Evolutionary conservation across 1,140 invertebrate species (phyloP).

Genomic region (Chymomyza costata): DNA sequence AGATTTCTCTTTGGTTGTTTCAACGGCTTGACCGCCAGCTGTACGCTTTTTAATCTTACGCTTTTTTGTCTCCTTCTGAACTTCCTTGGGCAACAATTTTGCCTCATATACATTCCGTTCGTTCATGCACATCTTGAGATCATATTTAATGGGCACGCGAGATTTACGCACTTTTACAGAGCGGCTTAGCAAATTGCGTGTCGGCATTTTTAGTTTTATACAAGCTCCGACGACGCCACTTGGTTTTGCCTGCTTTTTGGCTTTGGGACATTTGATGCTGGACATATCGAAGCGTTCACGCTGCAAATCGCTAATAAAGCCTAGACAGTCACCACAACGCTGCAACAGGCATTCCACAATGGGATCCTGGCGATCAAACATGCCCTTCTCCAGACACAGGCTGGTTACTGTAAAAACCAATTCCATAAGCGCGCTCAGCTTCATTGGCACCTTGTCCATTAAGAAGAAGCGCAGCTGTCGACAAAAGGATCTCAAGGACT

Average conservation of each 20-base stretch:
- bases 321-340: conserved; percentile 50
- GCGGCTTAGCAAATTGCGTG: neutral
- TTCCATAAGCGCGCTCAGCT: conserved; percentile 58
- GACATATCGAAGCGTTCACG: conserved; percentile 51
- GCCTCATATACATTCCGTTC: conserved; percentile 62
- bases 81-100: conserved; percentile 52
- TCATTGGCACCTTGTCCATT: conserved; percentile 63
- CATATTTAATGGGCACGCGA: conserved; percentile 48
- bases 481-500: conserved; percentile 44
- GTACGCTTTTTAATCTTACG: neutral
- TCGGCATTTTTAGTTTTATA: neutral
- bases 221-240: conserved; percentile 1
- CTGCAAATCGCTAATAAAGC: conserved; percentile 62
- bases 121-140: conserved; percentile 67
- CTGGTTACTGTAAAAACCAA: conserved; percentile 61
- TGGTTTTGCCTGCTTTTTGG: neutral
- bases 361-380: conserved; percentile 53
- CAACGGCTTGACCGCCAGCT: neutral
- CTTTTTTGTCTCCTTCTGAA: conserved; percentile 6
- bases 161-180: neutral
- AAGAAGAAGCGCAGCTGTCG: conserved; percentile 60
- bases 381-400: conserved; percentile 55
- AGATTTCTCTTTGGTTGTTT: neutral
- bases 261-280: conserved; percentile 23
- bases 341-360: conserved; percentile 59